phyloP scores from a whole-genome alignment of 2,797 vertebrate genomes.

The Balearica regulorum region DNA sequence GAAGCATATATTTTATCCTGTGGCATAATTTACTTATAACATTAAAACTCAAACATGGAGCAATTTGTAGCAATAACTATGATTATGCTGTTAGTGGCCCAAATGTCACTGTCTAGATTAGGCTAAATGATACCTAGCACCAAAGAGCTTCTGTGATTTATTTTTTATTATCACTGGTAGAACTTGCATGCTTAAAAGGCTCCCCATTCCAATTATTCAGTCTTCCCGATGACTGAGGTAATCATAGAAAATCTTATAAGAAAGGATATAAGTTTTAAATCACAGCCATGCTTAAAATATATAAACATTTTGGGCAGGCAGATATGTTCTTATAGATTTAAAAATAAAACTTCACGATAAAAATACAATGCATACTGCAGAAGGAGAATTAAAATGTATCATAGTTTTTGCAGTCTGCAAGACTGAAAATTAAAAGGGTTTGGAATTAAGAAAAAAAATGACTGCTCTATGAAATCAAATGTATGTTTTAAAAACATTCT shows the following conservation, averaged over 20 bases:
- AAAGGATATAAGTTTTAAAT: constrained; percentile 58
- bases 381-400: constrained; percentile 31
- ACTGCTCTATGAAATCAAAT: not conserved
- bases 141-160: constrained; percentile 73
- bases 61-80: constrained; percentile 80
- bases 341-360: constrained; percentile 33
- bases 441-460: constrained; percentile 20
- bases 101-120: constrained; percentile 77
- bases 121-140: constrained; percentile 75
- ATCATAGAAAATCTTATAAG: constrained; percentile 47
- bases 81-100: constrained; percentile 77
- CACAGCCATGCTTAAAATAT: not conserved
- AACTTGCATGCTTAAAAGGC: constrained; percentile 69
- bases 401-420: not conserved
- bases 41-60: constrained; percentile 80
- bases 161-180: constrained; percentile 72
- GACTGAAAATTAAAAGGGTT: constrained; percentile 21
- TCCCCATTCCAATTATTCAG: constrained; percentile 59
- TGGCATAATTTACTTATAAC: constrained; percentile 82
- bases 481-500: not conserved
- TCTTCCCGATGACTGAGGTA: constrained; percentile 30
- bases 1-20: constrained; percentile 77
- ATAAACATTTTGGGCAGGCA: constrained; percentile 4
- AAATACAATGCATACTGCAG: not conserved
- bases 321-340: not conserved